Conservation (phyloP, 1,140 invertebrate genomes). For the Chrysopa pallens region DNA sequence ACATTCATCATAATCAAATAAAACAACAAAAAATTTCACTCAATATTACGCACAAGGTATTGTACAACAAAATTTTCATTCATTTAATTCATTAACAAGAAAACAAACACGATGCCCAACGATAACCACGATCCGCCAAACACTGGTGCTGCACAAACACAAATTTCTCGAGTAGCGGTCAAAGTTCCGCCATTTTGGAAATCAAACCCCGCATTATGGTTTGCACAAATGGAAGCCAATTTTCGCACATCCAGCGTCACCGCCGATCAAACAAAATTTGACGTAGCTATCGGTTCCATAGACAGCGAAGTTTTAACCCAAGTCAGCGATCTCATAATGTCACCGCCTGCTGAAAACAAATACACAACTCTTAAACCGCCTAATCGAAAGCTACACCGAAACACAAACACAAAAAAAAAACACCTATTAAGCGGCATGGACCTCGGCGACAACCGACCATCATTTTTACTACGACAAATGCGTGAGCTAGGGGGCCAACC, state of each 20-base stretch:
- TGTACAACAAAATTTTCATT: too few species aligned
- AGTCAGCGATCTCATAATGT: slow-evolving; percentile 2
- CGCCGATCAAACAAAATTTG: slow-evolving; percentile 8
- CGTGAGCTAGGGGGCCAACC: neutral
- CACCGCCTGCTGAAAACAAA: neutral
- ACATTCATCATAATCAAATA: too few species aligned
- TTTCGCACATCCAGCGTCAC: slow-evolving; percentile 6
- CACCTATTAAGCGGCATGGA: neutral
- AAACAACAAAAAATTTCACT: too few species aligned
- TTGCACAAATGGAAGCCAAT: slow-evolving; percentile 4
- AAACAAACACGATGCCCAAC: neutral
- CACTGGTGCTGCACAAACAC: neutral
- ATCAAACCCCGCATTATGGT: slow-evolving; percentile 7
- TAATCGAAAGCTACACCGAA: slow-evolving; percentile 7
- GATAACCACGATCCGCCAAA: neutral
- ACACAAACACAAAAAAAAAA: neutral
- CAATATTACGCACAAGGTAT: too few species aligned
- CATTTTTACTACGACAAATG: neutral
- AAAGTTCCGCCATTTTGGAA: slow-evolving; percentile 2
- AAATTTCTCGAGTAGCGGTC: neutral
- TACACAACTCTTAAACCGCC: slow-evolving; percentile 12
- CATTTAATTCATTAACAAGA: too few species aligned
- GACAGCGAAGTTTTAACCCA: slow-evolving; percentile 1
- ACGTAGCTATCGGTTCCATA: too few species aligned
- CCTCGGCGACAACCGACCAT: neutral